A percentile compares a stretch with the other conserved stretches of the same genome.
These are phyloP conservation scores for Pluvianellus socialis DNA, from an alignment of 2,113 vertebrate genomes.

Conservation along the genomic window DNA sequence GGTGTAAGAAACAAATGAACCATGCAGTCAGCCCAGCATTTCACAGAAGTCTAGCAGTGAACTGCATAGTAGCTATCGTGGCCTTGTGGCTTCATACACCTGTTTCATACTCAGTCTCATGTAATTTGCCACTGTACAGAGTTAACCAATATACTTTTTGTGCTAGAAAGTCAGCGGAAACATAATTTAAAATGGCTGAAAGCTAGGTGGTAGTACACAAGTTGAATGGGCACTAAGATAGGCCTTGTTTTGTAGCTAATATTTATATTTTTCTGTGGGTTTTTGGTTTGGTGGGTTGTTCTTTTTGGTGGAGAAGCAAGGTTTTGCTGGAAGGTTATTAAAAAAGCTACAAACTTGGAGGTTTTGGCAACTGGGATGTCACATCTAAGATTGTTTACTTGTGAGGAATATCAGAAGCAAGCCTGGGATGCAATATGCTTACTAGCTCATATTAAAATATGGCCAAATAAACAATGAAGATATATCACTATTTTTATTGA, in stretches of 20 bases:
- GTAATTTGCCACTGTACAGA: background rate
- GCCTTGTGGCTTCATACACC: background rate
- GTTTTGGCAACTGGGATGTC: background rate
- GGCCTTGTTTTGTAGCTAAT: background rate
- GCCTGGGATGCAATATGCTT: background rate
- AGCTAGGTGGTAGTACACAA: background rate
- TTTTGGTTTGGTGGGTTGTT: background rate
- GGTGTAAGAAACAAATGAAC: background rate
- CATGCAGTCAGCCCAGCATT: background rate
- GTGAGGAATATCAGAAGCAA: background rate
- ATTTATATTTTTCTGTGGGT: background rate
- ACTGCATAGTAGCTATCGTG: background rate
- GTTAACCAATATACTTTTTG: background rate
- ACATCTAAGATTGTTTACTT: background rate
- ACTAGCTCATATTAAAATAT: background rate
- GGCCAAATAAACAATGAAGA: background rate
- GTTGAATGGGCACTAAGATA: background rate
- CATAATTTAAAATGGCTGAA: background rate
- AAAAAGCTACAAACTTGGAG: background rate
- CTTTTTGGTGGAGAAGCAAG: background rate
- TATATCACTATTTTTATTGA: accelerated
- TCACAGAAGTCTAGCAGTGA: background rate
- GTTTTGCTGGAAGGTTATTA: background rate
- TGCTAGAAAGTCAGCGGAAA: background rate
- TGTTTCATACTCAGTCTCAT: background rate